Percentiles rank a stretch among this genome's conserved stretches.
These are phyloP conservation scores for Cacoxenus indagator DNA, from an alignment of 2,888 invertebrate genomes.

Conservation along the genomic window DNA sequence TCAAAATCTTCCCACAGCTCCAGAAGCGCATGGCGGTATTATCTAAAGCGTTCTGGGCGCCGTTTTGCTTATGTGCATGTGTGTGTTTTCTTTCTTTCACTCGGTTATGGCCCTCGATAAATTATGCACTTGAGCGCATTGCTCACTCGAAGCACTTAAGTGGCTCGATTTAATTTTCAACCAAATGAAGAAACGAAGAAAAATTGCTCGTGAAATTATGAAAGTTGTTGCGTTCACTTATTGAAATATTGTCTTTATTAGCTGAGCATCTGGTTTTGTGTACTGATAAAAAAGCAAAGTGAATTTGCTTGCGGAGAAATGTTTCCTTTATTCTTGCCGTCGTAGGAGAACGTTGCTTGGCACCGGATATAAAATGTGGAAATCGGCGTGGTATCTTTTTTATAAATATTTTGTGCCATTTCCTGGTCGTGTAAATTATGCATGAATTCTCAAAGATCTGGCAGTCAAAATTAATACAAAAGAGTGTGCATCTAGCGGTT, in stretches of 20 bases:
- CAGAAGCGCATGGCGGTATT: neutral
- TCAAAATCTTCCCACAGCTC: neutral
- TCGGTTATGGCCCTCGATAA: slow-evolving; percentile 53
- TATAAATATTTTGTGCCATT: too few species aligned
- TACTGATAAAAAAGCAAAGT: slow-evolving; percentile 48
- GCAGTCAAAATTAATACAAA: too few species aligned
- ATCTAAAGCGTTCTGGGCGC: too few species aligned
- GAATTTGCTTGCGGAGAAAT: too few species aligned
- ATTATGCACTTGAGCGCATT: slow-evolving; percentile 52
- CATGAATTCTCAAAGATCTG: too few species aligned
- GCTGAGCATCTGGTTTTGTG: slow-evolving; percentile 39
- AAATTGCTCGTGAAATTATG: slow-evolving; percentile 31
- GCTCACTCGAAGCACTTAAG: slow-evolving; percentile 37
- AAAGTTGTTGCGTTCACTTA: slow-evolving; percentile 21
- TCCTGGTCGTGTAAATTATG: too few species aligned
- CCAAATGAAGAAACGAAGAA: slow-evolving; percentile 3
- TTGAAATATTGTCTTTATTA: slow-evolving; percentile 20
- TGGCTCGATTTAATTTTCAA: slow-evolving; percentile 21
- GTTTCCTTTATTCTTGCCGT: neutral
- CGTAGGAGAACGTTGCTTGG: too few species aligned
- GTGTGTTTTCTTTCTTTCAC: slow-evolving; percentile 40
- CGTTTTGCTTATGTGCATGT: slow-evolving; percentile 51
- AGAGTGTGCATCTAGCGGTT: too few species aligned
- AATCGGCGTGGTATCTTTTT: too few species aligned
- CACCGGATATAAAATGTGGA: slow-evolving; percentile 12